Base-by-base conservation (phyloP, 2,888 invertebrate genomes). In the Nomada lathburiana region DNA sequence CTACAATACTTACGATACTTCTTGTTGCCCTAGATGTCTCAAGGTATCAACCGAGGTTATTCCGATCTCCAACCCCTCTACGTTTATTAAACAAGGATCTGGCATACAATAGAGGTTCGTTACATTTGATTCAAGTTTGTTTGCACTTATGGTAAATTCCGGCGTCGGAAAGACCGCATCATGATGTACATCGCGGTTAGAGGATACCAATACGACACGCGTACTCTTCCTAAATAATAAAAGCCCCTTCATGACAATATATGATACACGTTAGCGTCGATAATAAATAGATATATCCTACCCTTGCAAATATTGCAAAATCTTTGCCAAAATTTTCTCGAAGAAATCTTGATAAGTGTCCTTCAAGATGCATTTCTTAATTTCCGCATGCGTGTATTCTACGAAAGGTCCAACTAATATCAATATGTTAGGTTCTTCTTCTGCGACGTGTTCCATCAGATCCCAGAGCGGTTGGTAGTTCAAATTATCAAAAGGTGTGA, bases 341-440 rank as follows among this genome's bases (percentile, higher is more conserved):
- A 98, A 98, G 89, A 97, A 95, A 1, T 96, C 95, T 73, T 97
- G 96, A 93, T 96, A 98, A 0, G 97, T 96, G 88, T 96, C 96
- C 0, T 95, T 95, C 88, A 97, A 94, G 0, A 94, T 93, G 78
- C 95, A 95, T 77, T 96, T 95, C 57, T 92, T 94, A n/a, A 97
- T 94, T 76, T 95, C 94, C 18, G 95, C 94, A 93, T 97, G 97
- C 29, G 95, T 95, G 13, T 95, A 94, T 90, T 98, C 98, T 71
- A 98, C 93, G 92, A 98, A 97, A 0, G 98, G 98, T 0, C 99
- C 98, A 16, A 97, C 95, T 89, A 99, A 94, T 82, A 99, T 95
- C 55, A 97, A 95, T 26, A 98, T 94, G 92, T 98, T 96, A 0
- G 98, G 98, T 87, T 95, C 95, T 84, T 96, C 95, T 18, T 95